Percentiles rank a stretch among this genome's conserved stretches.
phyloP scores from a whole-genome alignment of 2,888 invertebrate genomes.

The Ormyrus thymus region DNA sequence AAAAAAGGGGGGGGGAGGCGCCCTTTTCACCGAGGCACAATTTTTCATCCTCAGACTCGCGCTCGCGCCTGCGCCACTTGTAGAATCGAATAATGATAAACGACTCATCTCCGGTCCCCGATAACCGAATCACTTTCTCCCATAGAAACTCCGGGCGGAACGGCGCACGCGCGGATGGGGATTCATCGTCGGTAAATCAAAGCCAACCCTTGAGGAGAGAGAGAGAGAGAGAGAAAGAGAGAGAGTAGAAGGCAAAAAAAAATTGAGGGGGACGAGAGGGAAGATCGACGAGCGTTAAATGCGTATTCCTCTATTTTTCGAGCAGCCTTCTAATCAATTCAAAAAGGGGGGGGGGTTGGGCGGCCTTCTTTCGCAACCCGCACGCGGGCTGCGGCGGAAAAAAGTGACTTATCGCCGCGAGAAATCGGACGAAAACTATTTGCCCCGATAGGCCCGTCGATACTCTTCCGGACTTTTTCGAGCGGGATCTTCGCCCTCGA shows the following conservation, averaged over 20 bases:
- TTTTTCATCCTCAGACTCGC: conserved; percentile 24
- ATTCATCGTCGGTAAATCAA: conserved; percentile 48
- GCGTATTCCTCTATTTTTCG: conserved; percentile 14
- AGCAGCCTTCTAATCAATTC: conserved; percentile 33
- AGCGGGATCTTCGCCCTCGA: background rate
- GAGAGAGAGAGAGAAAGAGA: background rate
- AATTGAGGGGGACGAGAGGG: background rate
- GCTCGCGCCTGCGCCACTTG: conserved; percentile 34
- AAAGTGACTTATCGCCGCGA: background rate
- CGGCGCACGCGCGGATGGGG: background rate
- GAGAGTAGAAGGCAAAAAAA: background rate
- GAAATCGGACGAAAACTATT: conserved; percentile 30
- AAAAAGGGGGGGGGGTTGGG: background rate
- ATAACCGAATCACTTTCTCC: conserved; percentile 50
- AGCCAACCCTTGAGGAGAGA: background rate
- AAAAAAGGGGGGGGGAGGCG: background rate
- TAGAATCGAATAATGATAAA: conserved; percentile 55
- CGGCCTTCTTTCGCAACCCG: no score
- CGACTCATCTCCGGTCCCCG: conserved; percentile 48
- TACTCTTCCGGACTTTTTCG: background rate
- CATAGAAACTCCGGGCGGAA: conserved; percentile 18
- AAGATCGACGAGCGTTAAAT: conserved; percentile 43
- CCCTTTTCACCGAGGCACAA: conserved; percentile 28
- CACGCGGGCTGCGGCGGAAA: background rate
- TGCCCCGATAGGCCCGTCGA: background rate